These are phyloP conservation scores for Thamnophis elegans DNA, from an alignment of 2,797 vertebrate genomes.

Conservation along the genomic window DNA sequence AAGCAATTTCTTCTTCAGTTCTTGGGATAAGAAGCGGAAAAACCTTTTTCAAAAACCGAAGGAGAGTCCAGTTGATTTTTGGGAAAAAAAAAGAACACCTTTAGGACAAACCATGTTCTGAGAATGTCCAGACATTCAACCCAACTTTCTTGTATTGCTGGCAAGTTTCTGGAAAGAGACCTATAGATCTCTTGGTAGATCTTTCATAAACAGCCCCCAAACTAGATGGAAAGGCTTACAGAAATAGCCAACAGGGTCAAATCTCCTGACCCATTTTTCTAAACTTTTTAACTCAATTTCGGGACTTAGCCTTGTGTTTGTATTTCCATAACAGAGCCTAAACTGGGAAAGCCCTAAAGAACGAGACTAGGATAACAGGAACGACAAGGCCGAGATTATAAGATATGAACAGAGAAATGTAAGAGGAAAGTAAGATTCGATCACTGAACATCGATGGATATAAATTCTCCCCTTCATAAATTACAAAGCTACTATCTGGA, in stretches of 20 bases:
- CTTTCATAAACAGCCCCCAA: background rate
- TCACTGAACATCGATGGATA: too few relatives aligned
- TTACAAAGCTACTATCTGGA: too few relatives aligned
- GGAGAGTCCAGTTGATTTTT: too few relatives aligned
- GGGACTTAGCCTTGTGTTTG: background rate
- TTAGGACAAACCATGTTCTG: background rate
- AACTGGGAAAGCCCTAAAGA: too few relatives aligned
- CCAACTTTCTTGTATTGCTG: background rate
- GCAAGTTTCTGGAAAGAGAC: background rate
- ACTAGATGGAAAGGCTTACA: too few relatives aligned
- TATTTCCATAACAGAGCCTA: background rate
- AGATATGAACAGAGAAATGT: too few relatives aligned
- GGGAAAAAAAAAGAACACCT: fast-evolving
- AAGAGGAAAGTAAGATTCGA: too few relatives aligned
- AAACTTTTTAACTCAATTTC: background rate
- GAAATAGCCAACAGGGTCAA: background rate
- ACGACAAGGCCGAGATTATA: too few relatives aligned
- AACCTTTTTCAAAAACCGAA: background rate
- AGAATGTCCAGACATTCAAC: background rate
- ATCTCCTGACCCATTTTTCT: background rate
- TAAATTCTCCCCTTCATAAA: too few relatives aligned
- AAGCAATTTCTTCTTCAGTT: background rate
- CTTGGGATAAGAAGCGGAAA: background rate
- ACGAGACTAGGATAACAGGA: too few relatives aligned
- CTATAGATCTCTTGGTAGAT: background rate